A percentile compares a stretch with the other conserved stretches of the same genome.
Evolutionary conservation across 2,113 vertebrate species (phyloP).

Genomic region (Podarcis raffonei): DNA sequence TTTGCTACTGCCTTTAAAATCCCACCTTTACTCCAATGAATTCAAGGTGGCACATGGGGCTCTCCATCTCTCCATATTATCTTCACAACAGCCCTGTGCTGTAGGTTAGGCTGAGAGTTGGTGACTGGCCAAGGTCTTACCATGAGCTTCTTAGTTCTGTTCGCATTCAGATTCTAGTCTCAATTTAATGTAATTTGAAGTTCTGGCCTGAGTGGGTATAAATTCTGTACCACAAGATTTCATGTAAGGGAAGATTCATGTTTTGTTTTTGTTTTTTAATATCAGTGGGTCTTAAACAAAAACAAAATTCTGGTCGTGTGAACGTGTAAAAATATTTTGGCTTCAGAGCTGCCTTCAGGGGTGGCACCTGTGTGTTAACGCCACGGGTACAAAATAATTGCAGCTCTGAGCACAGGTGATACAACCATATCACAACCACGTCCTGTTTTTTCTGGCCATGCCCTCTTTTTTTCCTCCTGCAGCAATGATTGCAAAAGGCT

Average conservation of each 20-base stretch:
- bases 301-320: background rate
- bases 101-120: too few species aligned
- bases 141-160: too few species aligned
- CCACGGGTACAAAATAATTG: background rate
- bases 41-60: too few species aligned
- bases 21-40: too few species aligned
- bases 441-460: background rate
- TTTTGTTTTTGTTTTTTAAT: too few species aligned
- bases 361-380: background rate
- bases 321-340: background rate
- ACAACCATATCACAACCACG: background rate
- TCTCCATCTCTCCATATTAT: too few species aligned
- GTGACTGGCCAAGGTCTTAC: too few species aligned
- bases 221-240: background rate
- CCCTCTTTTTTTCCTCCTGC: background rate
- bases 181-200: background rate
- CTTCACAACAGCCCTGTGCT: too few species aligned
- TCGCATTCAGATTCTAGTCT: too few species aligned
- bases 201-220: background rate
- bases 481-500: constrained; percentile 2
- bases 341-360: background rate
- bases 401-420: background rate
- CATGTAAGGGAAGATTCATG: background rate
- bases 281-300: background rate
- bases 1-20: too few species aligned